phyloP scores from a whole-genome alignment of 2,797 vertebrate species.

The Myioborus miniatus region DNA sequence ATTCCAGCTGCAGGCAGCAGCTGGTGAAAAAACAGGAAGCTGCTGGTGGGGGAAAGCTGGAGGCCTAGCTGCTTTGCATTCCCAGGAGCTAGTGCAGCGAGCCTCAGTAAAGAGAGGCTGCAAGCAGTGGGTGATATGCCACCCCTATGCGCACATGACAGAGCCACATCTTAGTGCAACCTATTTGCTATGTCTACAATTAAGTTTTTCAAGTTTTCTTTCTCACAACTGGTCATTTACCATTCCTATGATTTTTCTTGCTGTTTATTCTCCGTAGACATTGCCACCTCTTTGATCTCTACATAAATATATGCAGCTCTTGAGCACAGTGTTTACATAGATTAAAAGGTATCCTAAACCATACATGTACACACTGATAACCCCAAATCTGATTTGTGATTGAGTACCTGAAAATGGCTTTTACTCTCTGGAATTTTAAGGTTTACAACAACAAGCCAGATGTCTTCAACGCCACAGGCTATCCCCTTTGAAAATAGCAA shows the following conservation, averaged over 20 bases:
- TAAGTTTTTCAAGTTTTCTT: conserved; percentile 69
- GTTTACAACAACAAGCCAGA: conserved; percentile 55
- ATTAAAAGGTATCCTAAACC: conserved; percentile 71
- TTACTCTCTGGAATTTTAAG: conserved; percentile 50
- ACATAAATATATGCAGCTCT: conserved; percentile 49
- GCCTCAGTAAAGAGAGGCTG: background rate
- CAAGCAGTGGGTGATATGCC: background rate
- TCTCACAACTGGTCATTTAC: conserved; percentile 65
- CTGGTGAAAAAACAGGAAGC: background rate
- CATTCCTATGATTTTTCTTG: conserved; percentile 46
- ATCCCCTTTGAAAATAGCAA: conserved; percentile 40
- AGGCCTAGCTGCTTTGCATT: background rate
- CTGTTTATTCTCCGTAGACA: conserved; percentile 40
- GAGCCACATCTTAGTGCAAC: background rate
- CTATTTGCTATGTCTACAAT: conserved; percentile 29
- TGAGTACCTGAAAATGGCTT: conserved; percentile 46
- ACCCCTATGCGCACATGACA: background rate
- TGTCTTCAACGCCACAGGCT: background rate
- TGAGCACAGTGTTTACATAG: conserved; percentile 57
- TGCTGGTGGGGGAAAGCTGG: background rate
- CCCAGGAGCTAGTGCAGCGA: background rate
- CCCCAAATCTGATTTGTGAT: conserved; percentile 67
- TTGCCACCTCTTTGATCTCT: conserved; percentile 46
- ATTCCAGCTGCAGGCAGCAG: background rate
- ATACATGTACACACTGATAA: conserved; percentile 69